These are phyloP conservation scores for Balearica regulorum DNA, from an alignment of 2,797 vertebrate genomes.

Conservation along the genomic window DNA sequence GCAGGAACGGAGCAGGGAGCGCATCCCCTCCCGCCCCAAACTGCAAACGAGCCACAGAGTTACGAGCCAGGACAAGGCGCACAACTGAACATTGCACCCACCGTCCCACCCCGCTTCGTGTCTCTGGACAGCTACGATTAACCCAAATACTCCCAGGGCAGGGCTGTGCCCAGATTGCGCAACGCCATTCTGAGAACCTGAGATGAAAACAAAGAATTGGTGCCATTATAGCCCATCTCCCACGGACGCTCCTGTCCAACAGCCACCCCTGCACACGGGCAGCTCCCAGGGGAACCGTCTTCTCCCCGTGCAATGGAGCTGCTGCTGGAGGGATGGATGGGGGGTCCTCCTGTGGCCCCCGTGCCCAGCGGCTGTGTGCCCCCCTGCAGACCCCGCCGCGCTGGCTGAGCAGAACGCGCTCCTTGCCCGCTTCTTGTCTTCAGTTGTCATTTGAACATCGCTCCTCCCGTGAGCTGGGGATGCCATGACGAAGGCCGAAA, in stretches of 20 bases:
- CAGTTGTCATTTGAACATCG: fast-evolving
- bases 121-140: fast-evolving
- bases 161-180: too few relatives aligned
- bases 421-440: background rate
- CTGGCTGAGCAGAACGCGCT: fast-evolving
- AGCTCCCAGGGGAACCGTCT: background rate
- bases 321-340: background rate
- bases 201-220: background rate
- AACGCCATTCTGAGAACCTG: fast-evolving
- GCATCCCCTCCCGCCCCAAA: fast-evolving
- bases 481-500: background rate
- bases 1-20: background rate
- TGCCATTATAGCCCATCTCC: too few relatives aligned
- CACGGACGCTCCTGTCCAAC: background rate
- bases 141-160: background rate
- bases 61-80: background rate
- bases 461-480: background rate
- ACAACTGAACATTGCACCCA: fast-evolving
- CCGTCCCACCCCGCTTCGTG: fast-evolving
- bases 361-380: fast-evolving
- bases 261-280: fast-evolving
- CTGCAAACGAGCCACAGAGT: fast-evolving
- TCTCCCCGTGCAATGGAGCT: background rate
- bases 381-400: background rate
- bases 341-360: background rate